Evolutionary conservation across 2,888 invertebrate genomes (phyloP), one percentile per base, ranked within the genome.

Genomic region (Acrobasis consociella): DNA sequence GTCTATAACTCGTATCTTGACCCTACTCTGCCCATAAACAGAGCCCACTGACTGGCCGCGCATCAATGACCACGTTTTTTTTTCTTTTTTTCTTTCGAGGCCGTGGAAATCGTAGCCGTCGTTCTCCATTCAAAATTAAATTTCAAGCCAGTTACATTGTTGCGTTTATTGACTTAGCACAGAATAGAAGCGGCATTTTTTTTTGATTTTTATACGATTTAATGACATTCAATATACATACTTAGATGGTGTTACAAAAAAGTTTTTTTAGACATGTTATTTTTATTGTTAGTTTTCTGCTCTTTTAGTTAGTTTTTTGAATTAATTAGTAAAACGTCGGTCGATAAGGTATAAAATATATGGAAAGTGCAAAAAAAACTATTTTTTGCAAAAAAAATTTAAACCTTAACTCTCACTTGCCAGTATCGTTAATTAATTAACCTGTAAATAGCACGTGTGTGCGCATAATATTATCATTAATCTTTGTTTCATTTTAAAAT

Each of bases 121-220:
- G 65, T 53, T 72, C 72, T 73, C 71, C 77, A 81, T 82, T 84
- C 77, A 78, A 79, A 75, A 62, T 72, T 72, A 79, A 75, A 62
- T 72, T 73, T 75, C 71, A 64, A 78, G 79, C 75, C 68, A 60
- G 65, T 42, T 56, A 49, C 17, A 55, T 63, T 63, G 62, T 50
- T 62, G 46, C 46, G 9, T 58, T 37, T 58, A 39, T 15, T 11
- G 51, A 46, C 55, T 38, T 55, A 50, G 39, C 16, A 46, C 60
- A 39, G 8, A 38, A 68, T 70, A 64, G 64, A 42, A 65, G 67
- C 65, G 65, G 58, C 65, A 64, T 42, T 3, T 37, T n/a, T 52
- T 15, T 37, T 16, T 16, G n/a, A 39, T 46, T 56, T 56, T 56
- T 42, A 46, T 2, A 13, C 17, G 1, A 22, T 22, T n/a, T 31